Evolutionary conservation across 2,113 vertebrate genomes (phyloP).

Genomic region (Eretmodus cyanostictus): DNA sequence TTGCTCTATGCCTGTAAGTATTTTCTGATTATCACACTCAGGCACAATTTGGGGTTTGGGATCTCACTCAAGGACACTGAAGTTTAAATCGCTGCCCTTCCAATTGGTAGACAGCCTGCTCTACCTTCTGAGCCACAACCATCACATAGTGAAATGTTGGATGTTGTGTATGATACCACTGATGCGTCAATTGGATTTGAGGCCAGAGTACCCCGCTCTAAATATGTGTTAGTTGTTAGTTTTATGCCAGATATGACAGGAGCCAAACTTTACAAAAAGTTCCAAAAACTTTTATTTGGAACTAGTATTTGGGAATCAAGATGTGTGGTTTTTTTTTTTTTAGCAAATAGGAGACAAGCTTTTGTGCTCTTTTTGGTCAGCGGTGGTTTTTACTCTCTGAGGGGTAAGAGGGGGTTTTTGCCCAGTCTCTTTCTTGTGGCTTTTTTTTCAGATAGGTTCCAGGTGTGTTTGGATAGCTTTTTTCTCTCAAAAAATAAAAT

Average conservation of each 20-base stretch:
- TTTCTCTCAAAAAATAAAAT: background rate
- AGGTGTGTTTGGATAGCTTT: background rate
- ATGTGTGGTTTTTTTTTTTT: background rate
- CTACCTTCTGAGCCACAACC: background rate
- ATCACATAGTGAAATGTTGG: background rate
- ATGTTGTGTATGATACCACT: background rate
- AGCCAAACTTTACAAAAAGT: background rate
- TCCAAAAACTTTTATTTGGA: background rate
- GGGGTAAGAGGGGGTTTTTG: background rate
- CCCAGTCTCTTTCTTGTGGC: background rate
- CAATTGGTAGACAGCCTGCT: background rate
- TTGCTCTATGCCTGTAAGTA: background rate
- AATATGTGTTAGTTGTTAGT: background rate
- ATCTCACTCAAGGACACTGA: background rate
- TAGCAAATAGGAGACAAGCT: background rate
- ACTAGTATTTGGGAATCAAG: background rate
- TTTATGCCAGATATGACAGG: background rate
- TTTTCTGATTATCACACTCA: background rate
- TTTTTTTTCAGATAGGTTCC: background rate
- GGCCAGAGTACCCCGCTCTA: background rate
- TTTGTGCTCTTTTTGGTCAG: background rate
- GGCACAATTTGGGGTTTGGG: background rate
- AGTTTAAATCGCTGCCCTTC: background rate
- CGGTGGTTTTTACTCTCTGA: background rate
- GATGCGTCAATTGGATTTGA: background rate